Base-by-base conservation (phyloP, 2,797 vertebrate genomes). In the Fundulus diaphanus region DNA sequence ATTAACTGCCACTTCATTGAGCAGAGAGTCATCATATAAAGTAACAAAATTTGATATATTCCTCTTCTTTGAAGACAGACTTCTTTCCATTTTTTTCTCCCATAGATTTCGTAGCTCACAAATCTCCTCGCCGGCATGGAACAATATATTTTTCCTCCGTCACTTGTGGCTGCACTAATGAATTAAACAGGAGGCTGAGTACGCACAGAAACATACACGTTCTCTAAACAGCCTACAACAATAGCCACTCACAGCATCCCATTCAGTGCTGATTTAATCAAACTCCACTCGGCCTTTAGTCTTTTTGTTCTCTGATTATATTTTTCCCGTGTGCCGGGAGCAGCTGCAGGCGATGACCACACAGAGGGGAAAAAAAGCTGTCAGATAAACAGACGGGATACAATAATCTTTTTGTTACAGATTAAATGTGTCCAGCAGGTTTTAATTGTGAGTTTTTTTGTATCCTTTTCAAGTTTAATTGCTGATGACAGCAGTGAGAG, bases 181-280 rank as follows among this genome's bases (percentile, higher is more conserved):
- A 89, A 88, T 85, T 86, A 88, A 90, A 90, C 82, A 90, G 86
- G 75, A 82, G 83, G 82, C 85, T 89, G 77, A 79, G 88, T 35
- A 80, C 83, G 82, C 74, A 79, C 11, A 44, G 61, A 80, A 46
- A 80, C 83, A 82, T 76, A 72, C 78, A 65, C 54, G 11, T 77
- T 37, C 61, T 79, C 79, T 29, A 77, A 87, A 89, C 87, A 87
- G 84, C 85, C 85, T 88, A 61, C 74, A 89, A 91, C 91, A 92
- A 92, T 88, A 82, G 87, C 82, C 68, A 74, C 86, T 91, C 88
- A 52, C 78, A 73, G 73, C 82, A 78, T 83, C 86, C 82, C 83
- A 86, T 90, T 92, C 90, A 86, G 70, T 57, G 56, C 76, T 89
- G 91, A 93, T 92, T 93, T 87, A 92, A 93, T 93, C 89, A 91